Evolutionary conservation across 2,797 vertebrate genomes (phyloP).

Genomic region (Neoniphon sammara): DNA sequence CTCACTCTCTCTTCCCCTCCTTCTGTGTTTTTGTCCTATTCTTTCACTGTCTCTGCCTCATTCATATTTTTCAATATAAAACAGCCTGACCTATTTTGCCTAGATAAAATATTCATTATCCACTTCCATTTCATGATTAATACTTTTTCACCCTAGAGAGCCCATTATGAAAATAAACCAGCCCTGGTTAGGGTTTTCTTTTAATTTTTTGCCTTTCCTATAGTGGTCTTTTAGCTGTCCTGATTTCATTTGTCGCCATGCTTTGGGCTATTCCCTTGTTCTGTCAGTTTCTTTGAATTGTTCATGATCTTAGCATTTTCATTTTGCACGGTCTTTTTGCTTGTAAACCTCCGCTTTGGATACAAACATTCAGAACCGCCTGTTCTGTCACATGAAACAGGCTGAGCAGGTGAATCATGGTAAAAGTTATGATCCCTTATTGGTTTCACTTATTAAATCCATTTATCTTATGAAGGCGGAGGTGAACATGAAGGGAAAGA

Average conservation of each 20-base stretch:
- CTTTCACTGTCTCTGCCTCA: constrained; percentile 45
- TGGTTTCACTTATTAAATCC: too few species aligned
- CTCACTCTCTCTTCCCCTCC: not conserved
- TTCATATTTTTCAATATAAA: constrained; percentile 52
- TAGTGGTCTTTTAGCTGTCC: constrained; percentile 9
- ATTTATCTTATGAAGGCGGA: too few species aligned
- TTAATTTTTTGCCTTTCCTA: constrained; percentile 6
- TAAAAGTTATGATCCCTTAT: too few species aligned
- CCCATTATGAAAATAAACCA: constrained; percentile 60
- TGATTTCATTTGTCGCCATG: not conserved
- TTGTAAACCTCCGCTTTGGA: too few species aligned
- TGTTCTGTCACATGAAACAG: too few species aligned
- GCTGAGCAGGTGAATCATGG: too few species aligned
- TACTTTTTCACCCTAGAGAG: constrained; percentile 58
- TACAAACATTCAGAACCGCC: constrained; percentile 18
- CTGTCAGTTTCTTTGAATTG: not conserved
- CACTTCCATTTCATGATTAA: constrained; percentile 61
- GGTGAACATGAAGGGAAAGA: too few species aligned
- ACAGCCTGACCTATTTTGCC: constrained; percentile 62
- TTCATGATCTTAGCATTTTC: not conserved
- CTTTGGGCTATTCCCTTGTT: constrained; percentile 4
- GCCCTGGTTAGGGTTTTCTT: too few species aligned
- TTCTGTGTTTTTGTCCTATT: constrained; percentile 45
- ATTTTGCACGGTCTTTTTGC: too few species aligned
- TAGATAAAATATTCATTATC: constrained; percentile 68